Evolutionary conservation across 2,888 invertebrate genomes (phyloP).

Genomic region (Bellardia pandia): DNA sequence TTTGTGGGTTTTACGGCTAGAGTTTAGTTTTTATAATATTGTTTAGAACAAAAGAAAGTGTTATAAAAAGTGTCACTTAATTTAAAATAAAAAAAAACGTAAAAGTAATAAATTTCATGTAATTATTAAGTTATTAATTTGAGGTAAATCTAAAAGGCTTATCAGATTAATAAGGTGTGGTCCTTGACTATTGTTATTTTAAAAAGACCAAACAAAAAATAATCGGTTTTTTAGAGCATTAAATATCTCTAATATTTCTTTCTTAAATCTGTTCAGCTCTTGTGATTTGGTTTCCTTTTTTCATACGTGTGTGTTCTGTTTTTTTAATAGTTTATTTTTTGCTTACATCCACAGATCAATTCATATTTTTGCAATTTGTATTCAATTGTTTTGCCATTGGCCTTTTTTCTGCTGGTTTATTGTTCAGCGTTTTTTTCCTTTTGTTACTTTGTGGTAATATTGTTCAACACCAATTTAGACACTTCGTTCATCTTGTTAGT

Average conservation of each 20-base stretch:
- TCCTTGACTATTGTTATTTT: not conserved
- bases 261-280: constrained; percentile 11
- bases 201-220: constrained; percentile 8
- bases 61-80: constrained; percentile 65
- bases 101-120: constrained; percentile 61
- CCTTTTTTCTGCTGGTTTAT: constrained; percentile 51
- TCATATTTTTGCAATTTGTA: constrained; percentile 73
- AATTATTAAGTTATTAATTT: constrained; percentile 67
- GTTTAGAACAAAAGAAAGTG: constrained; percentile 50
- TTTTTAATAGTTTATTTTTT: constrained; percentile 37
- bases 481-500: constrained; percentile 84
- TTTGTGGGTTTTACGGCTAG: constrained; percentile 34
- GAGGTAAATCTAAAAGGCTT: constrained; percentile 66
- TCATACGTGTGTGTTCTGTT: constrained; percentile 68
- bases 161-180: constrained; percentile 69
- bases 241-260: constrained; percentile 21
- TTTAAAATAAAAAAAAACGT: constrained; percentile 5
- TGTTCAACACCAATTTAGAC: constrained; percentile 84
- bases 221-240: constrained; percentile 50
- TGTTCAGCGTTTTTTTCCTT: constrained; percentile 31
- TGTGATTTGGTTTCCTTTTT: not conserved
- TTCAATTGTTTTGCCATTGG: constrained; percentile 72
- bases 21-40: not conserved
- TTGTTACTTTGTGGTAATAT: constrained; percentile 79
- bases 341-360: constrained; percentile 58